phyloP scores from a whole-genome alignment of 2,888 invertebrate genomes.

The Pristionchus japonicus region DNA sequence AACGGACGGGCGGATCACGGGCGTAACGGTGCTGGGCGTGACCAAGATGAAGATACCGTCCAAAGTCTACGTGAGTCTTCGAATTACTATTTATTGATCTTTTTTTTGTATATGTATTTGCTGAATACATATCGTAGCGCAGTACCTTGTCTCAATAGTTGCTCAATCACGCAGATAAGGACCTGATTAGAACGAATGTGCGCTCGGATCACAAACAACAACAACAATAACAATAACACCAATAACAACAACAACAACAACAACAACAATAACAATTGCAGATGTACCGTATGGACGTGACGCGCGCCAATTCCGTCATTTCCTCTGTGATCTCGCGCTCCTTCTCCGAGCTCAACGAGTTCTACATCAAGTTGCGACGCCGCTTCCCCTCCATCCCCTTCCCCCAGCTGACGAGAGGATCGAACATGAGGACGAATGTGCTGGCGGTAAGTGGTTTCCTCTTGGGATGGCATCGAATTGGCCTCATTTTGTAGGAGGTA shows the following conservation, averaged over 20 bases:
- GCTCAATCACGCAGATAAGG: no score
- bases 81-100: no score
- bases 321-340: slow-evolving; percentile 90
- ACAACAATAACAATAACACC: no score
- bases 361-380: slow-evolving; percentile 92
- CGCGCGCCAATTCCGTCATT: slow-evolving; percentile 59
- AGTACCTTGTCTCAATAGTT: no score
- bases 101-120: no score
- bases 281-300: slow-evolving; percentile 70
- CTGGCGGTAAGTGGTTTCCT: slow-evolving; percentile 82
- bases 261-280: no score
- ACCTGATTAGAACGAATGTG: no score
- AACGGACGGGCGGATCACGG: slow-evolving; percentile 89
- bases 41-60: slow-evolving; percentile 96
- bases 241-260: no score
- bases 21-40: slow-evolving; percentile 88
- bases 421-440: slow-evolving; percentile 85
- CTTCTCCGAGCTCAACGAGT: slow-evolving; percentile 95
- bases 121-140: no score
- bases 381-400: slow-evolving; percentile 73
- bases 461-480: no score
- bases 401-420: slow-evolving; percentile 50
- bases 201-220: no score
- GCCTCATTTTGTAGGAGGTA: no score
- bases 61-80: slow-evolving; percentile 88